These are phyloP conservation scores for Drosophila nr. medialis DNA, from an alignment of 2,888 invertebrate species.

Conservation along the genomic window DNA sequence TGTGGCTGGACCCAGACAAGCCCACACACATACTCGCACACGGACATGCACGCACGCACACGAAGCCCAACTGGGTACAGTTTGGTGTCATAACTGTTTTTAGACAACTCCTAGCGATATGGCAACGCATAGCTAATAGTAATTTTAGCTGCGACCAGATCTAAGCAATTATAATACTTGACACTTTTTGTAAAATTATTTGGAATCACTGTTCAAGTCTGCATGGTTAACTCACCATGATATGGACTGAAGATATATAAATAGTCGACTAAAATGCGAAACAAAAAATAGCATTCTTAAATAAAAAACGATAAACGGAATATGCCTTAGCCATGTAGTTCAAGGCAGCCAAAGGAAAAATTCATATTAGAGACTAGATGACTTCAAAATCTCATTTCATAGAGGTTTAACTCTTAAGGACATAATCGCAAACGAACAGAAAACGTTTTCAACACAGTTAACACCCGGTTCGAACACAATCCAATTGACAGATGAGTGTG, in stretches of 20 bases:
- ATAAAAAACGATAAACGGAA: neutral
- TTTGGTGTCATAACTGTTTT: neutral
- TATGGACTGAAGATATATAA: neutral
- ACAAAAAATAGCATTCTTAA: too few relatives aligned
- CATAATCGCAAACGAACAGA: neutral
- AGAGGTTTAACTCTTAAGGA: neutral
- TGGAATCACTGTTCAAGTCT: neutral
- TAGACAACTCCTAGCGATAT: neutral
- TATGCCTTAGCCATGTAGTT: neutral
- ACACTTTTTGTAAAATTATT: neutral
- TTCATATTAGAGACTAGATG: neutral
- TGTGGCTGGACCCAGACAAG: neutral
- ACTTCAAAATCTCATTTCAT: neutral
- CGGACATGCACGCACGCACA: neutral
- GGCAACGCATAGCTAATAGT: neutral
- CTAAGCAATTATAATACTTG: neutral
- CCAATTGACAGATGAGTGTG: slow-evolving; percentile 8
- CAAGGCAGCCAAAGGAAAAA: neutral
- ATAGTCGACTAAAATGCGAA: too few relatives aligned
- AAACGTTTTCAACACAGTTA: neutral
- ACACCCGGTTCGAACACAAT: neutral
- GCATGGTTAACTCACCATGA: neutral
- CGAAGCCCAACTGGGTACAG: neutral
- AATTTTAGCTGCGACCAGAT: neutral
- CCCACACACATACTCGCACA: neutral